These are phyloP conservation scores for Apamea crenata DNA, from an alignment of 2,888 invertebrate genomes.

Conservation along the genomic window DNA sequence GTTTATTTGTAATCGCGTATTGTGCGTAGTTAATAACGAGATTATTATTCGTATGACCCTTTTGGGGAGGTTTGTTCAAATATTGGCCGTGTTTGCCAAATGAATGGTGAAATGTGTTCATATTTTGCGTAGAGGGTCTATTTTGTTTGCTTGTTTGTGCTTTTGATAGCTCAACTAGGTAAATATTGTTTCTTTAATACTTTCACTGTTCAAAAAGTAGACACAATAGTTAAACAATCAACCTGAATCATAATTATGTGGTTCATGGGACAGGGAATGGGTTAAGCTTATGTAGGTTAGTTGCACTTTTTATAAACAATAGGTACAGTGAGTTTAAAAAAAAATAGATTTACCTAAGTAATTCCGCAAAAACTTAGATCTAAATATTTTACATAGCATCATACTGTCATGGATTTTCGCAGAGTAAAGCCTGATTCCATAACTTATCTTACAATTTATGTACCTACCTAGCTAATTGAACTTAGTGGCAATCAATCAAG, in stretches of 20 bases:
- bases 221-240: too few species aligned
- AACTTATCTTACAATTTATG: not conserved
- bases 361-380: not conserved
- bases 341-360: too few species aligned
- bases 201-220: too few species aligned
- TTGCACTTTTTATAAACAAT: not conserved
- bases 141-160: conserved; percentile 31
- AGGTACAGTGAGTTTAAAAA: too few species aligned
- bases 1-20: conserved; percentile 82
- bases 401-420: not conserved
- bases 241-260: too few species aligned
- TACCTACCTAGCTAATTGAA: too few species aligned
- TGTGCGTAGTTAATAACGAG: conserved; percentile 82
- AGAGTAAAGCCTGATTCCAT: not conserved
- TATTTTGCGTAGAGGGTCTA: conserved; percentile 23
- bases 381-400: too few species aligned
- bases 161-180: conserved; percentile 20
- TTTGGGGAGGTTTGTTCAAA: conserved; percentile 81
- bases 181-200: not conserved
- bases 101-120: conserved; percentile 75
- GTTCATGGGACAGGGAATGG: too few species aligned
- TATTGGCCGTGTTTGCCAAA: conserved; percentile 81
- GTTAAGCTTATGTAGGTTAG: too few species aligned
- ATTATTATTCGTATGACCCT: conserved; percentile 79
- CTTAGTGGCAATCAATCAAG: not conserved